phyloP scores from a whole-genome alignment of 2,113 vertebrate genomes.

The Marmota monax region DNA sequence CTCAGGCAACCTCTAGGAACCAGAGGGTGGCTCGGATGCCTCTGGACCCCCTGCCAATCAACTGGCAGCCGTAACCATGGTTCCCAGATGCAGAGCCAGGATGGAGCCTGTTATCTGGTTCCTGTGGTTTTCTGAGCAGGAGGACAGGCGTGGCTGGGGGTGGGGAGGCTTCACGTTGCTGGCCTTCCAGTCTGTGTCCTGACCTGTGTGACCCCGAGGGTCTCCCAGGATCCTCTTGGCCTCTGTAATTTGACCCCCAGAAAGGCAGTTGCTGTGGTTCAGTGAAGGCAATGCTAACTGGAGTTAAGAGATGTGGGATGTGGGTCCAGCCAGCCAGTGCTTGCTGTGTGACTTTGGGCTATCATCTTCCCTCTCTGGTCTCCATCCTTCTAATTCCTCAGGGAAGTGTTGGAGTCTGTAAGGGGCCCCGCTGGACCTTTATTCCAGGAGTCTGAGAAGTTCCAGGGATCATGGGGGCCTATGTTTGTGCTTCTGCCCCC shows the following conservation, averaged over 20 bases:
- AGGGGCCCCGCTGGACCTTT: fast-evolving
- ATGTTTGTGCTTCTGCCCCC: not conserved
- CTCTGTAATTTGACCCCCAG: not conserved
- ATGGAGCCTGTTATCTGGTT: slow-evolving; percentile 43
- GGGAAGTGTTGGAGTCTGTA: not conserved
- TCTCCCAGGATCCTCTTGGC: not conserved
- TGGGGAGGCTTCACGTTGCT: not conserved
- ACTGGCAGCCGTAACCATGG: slow-evolving; percentile 79
- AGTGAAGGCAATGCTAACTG: not conserved
- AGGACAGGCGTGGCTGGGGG: not conserved
- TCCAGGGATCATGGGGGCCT: not conserved
- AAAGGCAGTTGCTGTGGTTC: not conserved
- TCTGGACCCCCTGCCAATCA: slow-evolving; percentile 79
- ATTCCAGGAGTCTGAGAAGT: not conserved
- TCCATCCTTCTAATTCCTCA: not conserved
- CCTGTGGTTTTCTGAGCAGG: slow-evolving; percentile 4
- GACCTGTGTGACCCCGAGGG: not conserved
- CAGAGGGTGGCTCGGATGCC: slow-evolving; percentile 35
- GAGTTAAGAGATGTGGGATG: not conserved
- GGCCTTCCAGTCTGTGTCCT: not conserved
- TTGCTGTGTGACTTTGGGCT: slow-evolving; percentile 4
- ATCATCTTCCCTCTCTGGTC: not conserved
- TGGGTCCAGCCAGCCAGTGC: not conserved
- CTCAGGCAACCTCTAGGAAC: slow-evolving; percentile 70
- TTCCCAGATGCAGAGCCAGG: slow-evolving; percentile 74